phyloP scores from a whole-genome alignment of 2,113 vertebrate genomes.

The Phalacrocorax brasilianus region DNA sequence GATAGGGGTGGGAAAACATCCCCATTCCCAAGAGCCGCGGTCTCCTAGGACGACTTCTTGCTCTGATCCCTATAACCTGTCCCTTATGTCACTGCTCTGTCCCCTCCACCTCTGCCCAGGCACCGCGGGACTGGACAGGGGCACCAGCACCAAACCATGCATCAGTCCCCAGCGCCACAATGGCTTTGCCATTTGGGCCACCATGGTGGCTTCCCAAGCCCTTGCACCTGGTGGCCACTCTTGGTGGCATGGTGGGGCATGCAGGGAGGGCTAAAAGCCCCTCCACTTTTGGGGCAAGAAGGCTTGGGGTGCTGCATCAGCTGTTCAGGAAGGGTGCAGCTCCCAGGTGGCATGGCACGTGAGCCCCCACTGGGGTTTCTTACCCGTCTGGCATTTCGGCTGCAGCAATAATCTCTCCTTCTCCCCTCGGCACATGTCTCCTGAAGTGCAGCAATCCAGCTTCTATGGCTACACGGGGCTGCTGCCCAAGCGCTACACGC shows the following conservation, averaged over 20 bases:
- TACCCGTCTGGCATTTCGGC: fast-evolving
- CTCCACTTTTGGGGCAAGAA: not conserved
- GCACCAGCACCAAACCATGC: fast-evolving
- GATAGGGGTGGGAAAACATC: not conserved
- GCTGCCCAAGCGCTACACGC: slow-evolving; percentile 97
- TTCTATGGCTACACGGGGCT: slow-evolving; percentile 99
- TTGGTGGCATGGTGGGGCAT: not conserved
- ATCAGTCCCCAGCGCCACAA: fast-evolving
- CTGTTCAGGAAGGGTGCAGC: not conserved
- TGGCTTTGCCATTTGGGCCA: not conserved
- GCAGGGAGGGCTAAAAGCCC: not conserved
- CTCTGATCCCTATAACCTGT: not conserved
- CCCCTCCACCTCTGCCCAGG: not conserved
- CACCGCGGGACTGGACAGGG: fast-evolving
- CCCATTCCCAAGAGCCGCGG: fast-evolving
- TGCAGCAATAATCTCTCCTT: slow-evolving; percentile 21
- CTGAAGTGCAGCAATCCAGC: slow-evolving; percentile 98
- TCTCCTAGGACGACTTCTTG: not conserved
- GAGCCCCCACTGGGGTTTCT: not conserved
- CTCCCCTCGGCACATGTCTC: slow-evolving; percentile 19
- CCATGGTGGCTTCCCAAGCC: not conserved
- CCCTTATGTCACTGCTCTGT: fast-evolving
- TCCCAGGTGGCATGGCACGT: fast-evolving
- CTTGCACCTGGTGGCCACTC: not conserved
- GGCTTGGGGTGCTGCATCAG: fast-evolving